Evolutionary conservation across 2,797 vertebrate genomes (phyloP), one percentile per base, ranked within the genome.

Genomic region (Tauraco hartlaubi): DNA sequence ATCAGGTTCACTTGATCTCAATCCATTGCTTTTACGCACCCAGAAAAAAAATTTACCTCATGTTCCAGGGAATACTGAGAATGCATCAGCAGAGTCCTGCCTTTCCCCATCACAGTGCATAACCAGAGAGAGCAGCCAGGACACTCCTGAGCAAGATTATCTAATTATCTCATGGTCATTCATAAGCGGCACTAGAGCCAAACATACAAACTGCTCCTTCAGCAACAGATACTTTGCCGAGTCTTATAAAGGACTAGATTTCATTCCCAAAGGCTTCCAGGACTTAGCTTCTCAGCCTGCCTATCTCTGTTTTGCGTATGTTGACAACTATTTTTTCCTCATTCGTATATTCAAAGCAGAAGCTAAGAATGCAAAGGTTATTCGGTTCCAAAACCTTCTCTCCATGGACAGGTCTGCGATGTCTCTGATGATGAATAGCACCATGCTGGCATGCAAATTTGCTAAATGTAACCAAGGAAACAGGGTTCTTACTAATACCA

Each of bases 401-500:
- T 94, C 66, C 46, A 44, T 51, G 88, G 94, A 85, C 69, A 88
- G 73, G 54, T 13, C 88, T 91, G 17, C 4, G 3, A 33, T 64
- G 54, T 81, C 58, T 94, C 94, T 94, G 69, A 66, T 75, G 90
- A 92, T 86, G 94, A 94, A 81, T 23, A 90, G 82, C 54, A 75
- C 51, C 76, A 78, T 21, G 69, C 76, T 86, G 92, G 76, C 82
- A 96, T 96, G 93, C 73, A 96, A 86, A 97, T 96, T 78, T 88
- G 62, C 58, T 91, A 88, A 92, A 88, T 62, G 94, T 95, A 97
- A 95, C 96, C 95, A 96, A 94, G 96, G 96, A 92, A 96, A 94
- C 94, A 29, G 49, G 28, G 78, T 39, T 46, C 58, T 62, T 46
- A 25, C 90, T 94, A 85, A 75, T 61, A 51, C 51, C 69, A 68